Conservation (phyloP, 2,888 invertebrate species). For the Apotomis betuletana region DNA sequence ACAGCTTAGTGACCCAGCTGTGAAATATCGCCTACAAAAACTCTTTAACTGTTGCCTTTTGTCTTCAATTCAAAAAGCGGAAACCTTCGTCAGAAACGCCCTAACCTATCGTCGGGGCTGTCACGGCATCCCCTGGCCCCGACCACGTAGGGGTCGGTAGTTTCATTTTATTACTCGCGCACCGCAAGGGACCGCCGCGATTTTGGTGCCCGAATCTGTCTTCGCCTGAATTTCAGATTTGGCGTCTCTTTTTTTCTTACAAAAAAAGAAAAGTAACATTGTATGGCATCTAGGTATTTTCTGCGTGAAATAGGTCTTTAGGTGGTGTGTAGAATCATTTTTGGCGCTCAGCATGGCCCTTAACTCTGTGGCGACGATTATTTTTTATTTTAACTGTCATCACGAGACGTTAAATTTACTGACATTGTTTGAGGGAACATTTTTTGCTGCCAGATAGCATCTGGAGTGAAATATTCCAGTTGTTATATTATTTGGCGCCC, state of each 20-base stretch:
- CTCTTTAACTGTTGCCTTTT: slow-evolving; percentile 43
- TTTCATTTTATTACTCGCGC: slow-evolving; percentile 63
- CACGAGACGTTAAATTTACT: slow-evolving; percentile 5
- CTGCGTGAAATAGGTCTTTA: not conserved
- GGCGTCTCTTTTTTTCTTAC: slow-evolving; percentile 4
- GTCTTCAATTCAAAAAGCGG: slow-evolving; percentile 56
- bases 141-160: slow-evolving; percentile 56
- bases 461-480: not conserved
- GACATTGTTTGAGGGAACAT: not conserved
- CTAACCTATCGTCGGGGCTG: slow-evolving; percentile 56
- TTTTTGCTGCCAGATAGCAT: not conserved
- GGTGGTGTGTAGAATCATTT: not conserved
- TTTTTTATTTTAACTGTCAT: slow-evolving; percentile 32
- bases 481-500: slow-evolving; percentile 1
- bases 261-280: not conserved
- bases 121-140: slow-evolving; percentile 56
- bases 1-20: slow-evolving; percentile 28
- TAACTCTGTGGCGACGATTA: slow-evolving; percentile 46
- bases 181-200: slow-evolving; percentile 50
- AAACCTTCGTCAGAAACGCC: slow-evolving; percentile 59
- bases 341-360: slow-evolving; percentile 16
- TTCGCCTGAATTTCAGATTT: slow-evolving; percentile 10
- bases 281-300: not conserved
- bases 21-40: slow-evolving; percentile 37
- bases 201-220: slow-evolving; percentile 49